Conservation (phyloP, 2,113 vertebrate genomes). For the Electrona antarctica region DNA sequence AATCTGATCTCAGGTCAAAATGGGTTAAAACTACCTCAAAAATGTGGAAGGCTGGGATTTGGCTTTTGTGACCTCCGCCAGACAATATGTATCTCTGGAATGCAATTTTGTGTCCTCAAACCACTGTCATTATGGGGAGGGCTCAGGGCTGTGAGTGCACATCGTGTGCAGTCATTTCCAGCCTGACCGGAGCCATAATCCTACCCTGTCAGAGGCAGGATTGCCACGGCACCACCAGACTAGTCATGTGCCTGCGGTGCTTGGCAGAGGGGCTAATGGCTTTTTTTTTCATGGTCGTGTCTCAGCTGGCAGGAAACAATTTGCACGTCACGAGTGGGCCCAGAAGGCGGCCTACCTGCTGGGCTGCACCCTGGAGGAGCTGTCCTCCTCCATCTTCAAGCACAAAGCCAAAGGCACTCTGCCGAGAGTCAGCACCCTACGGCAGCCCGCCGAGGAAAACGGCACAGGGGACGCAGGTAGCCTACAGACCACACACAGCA, state of each 20-base stretch:
- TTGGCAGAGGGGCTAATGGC: conserved; percentile 66
- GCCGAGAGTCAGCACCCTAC: conserved; percentile 86
- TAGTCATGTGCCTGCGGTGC: conserved; percentile 35
- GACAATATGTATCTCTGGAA: neutral
- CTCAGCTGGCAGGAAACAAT: conserved; percentile 91
- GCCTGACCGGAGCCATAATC: conserved; percentile 53
- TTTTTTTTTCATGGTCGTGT: conserved; percentile 58
- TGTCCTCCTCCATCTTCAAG: conserved; percentile 96
- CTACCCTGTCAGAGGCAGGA: conserved; percentile 49
- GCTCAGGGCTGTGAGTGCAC: conserved; percentile 35
- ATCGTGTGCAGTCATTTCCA: conserved; percentile 42
- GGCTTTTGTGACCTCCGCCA: too few species aligned
- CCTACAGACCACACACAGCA: conserved; percentile 30
- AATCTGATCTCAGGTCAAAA: too few species aligned
- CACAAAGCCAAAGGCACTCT: conserved; percentile 88
- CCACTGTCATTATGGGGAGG: conserved; percentile 1
- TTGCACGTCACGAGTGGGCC: conserved; percentile 97
- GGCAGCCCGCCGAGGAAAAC: conserved; percentile 85
- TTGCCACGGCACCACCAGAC: conserved; percentile 35
- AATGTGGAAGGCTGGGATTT: too few species aligned
- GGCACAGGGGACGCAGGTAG: conserved; percentile 82
- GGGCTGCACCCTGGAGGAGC: conserved; percentile 91
- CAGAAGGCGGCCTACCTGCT: conserved; percentile 96
- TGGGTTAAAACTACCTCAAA: too few species aligned
- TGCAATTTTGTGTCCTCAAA: conserved; percentile 8